Evolutionary conservation across 1,140 invertebrate species (phyloP).

Genomic region (Zaprionus inermis): DNA sequence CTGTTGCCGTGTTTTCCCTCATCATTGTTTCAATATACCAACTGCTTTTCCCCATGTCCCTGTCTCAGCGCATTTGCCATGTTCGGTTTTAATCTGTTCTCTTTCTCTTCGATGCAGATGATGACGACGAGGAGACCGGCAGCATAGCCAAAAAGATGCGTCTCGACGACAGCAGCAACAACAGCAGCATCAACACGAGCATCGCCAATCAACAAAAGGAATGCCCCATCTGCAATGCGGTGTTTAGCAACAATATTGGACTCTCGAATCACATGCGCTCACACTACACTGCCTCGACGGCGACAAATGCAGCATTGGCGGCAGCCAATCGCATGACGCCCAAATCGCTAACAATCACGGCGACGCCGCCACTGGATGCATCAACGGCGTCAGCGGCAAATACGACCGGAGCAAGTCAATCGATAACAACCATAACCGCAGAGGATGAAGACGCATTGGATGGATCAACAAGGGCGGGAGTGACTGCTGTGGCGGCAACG

Average conservation of each 20-base stretch:
- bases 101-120: constrained; percentile 45
- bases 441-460: neutral
- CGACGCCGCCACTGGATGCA: constrained; percentile 47
- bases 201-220: constrained; percentile 71
- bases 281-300: constrained; percentile 70
- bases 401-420: neutral
- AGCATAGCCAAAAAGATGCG: constrained; percentile 76
- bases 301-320: constrained; percentile 62
- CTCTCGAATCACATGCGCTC: constrained; percentile 83
- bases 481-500: neutral
- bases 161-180: constrained; percentile 68
- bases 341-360: constrained; percentile 73
- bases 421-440: neutral
- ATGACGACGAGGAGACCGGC: constrained; percentile 71
- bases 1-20: neutral
- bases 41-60: neutral
- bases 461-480: neutral
- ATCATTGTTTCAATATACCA: neutral
- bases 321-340: constrained; percentile 73
- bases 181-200: constrained; percentile 57
- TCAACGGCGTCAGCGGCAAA: constrained; percentile 4
- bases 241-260: constrained; percentile 80
- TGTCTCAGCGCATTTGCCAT: neutral
- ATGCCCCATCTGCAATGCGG: constrained; percentile 79
- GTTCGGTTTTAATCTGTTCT: constrained; percentile 4